Base-by-base conservation (phyloP, 2,797 vertebrate genomes). In the Salarias fasciatus region DNA sequence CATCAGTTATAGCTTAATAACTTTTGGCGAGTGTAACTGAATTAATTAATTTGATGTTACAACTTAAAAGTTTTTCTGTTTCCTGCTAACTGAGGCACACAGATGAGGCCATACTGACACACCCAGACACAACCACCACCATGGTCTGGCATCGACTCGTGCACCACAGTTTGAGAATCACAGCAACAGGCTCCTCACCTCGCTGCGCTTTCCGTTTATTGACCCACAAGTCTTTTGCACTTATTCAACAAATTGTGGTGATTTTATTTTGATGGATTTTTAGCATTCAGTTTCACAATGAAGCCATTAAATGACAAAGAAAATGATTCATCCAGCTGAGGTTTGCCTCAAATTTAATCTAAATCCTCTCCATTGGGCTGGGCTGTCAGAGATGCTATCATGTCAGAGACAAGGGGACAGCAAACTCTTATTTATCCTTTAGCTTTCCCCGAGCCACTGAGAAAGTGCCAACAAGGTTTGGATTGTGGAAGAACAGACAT, bases 401-500 rank as follows among this genome's bases (percentile, higher is more conserved):
- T 40, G 35, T 58, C 57, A 72, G 53, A 72, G 79, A 80, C 36
- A 0, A 43, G 57, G 53, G 56, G 64, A 82, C 79, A 81, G 78
- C 69, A 84, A 88, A 88, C 73, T 65, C 67, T 75, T 89, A 86
- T 90, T 89, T 87, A 87, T 80, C 83, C 79, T 86, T 80, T 60
- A 51, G 38, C 71, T 81, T 75, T 77, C 69, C 79, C 49, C 53
- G 46, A 67, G 69, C 69, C 72, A 65, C 43, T 53, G 63, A 77
- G 72, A 78, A 80, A 83, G 86, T 53, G 67, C 72, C 68, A 80
- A 90, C 87, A 92, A 79, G 68, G 84, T 86, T 91, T 83, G 74
- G 73, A 84, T 90, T 92, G 90, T 91, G 69, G 68, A 80, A 71
- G 83, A 89, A 91, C 88, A 91, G 81, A 72, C 66, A 11, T 84